Evolutionary conservation across 2,797 vertebrate species (phyloP), one percentile per base, ranked within the genome.

Genomic region (Poecilia wingei): DNA sequence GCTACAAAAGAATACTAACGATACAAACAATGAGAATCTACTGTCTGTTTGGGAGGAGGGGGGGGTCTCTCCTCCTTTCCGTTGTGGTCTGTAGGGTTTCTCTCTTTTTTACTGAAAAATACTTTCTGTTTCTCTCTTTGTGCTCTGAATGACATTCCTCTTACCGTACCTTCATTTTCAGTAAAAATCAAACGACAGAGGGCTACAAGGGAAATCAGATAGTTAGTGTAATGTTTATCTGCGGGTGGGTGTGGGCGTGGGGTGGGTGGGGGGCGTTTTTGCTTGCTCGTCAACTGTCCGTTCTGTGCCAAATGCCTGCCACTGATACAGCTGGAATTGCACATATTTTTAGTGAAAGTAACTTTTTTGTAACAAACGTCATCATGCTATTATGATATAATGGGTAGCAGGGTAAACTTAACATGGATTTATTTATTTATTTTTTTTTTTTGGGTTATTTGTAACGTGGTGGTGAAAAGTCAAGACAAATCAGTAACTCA

Each of bases 1-100:
- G 94, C 96, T 90, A 94, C 87, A 93, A 93, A 90, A 92, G 90
- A 91, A 88, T 83, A 87, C 85, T 87, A 84, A 83, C 86, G 92
- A 92, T 90, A 93, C 86, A 84, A 94, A 93, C 90, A 95, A 89
- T 88, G 94, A 95, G 91, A 95, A 95, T 92, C 90, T 93, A 94
- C 91, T 95, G 92, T 95, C 91, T 92, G 91, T 85, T 70, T 28
- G 25, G 43, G 14, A 28, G 13, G 43, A 28, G 87, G 86, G 82
- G 85, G 88, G 80, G 88, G 79, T 51, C 81, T 83, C 86, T 92
- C 87, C 89, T 92, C 93, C 84, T 90, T 93, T 93, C 87, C 89
- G 84, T 94, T 92, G 87, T 93, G 90, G 87, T 93, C 90, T 91
- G 80, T 90, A 78, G 71, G 85, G 93, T 92, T 93, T 92, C 87